Evolutionary conservation across 2,888 invertebrate genomes (phyloP).

Genomic region (Acrocera orbiculus): DNA sequence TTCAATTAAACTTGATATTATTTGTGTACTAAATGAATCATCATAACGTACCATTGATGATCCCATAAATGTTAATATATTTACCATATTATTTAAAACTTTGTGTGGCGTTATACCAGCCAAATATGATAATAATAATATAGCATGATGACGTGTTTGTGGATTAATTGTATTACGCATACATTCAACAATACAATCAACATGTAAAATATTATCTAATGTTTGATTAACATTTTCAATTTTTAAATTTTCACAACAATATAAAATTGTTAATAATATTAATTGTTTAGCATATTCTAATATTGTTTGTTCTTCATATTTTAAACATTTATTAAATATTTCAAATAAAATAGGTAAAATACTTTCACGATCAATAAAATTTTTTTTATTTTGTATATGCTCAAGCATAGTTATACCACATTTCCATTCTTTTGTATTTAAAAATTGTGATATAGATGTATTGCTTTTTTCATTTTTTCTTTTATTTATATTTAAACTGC

Average conservation of each 20-base stretch:
- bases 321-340: constrained; percentile 57
- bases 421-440: constrained; percentile 55
- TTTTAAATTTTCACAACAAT: constrained; percentile 40
- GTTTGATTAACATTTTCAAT: constrained; percentile 27
- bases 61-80: constrained; percentile 96
- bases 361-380: constrained; percentile 44
- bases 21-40: constrained; percentile 86
- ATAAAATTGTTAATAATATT: constrained; percentile 56
- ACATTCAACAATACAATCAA: constrained; percentile 52
- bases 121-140: constrained; percentile 63
- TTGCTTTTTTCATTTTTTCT: constrained; percentile 1
- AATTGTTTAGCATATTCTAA: constrained; percentile 83
- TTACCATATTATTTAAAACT: constrained; percentile 85
- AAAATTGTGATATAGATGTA: constrained; percentile 21
- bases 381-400: constrained; percentile 69
- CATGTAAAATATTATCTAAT: constrained; percentile 30
- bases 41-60: constrained; percentile 82
- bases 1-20: constrained; percentile 77
- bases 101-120: constrained; percentile 63
- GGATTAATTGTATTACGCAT: constrained; percentile 82
- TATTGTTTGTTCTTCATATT: constrained; percentile 61
- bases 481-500: constrained; percentile 1
- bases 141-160: constrained; percentile 87
- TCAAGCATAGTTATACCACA: constrained; percentile 65
- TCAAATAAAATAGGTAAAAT: constrained; percentile 63